Evolutionary conservation across 2,888 invertebrate species (phyloP), one percentile per base, ranked within the genome.

Genomic region (Stegophylla sp.): DNA sequence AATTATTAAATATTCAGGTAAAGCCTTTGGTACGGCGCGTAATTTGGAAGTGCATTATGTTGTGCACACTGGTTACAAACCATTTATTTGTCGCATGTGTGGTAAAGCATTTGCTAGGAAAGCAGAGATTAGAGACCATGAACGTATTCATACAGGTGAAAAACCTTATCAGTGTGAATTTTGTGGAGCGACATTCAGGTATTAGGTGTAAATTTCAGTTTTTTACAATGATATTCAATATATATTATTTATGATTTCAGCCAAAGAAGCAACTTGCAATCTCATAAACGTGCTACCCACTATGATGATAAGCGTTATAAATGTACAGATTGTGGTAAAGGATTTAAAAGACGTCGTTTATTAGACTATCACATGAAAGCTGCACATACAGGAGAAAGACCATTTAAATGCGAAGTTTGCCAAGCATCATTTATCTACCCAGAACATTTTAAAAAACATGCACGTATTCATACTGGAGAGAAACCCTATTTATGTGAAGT

Each of bases 361-460:
- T 86, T 94, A 1, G 93, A 94, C 85, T 94, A 94, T 86, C 94
- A 95, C 86, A 90, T 92, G 84, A 92, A 93, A 87, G 92, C 94
- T 7, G 90, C 90, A 0, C 94, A 95, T 86, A 93, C 93, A 0
- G 93, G 93, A 34, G 92, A 94, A 86, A 88, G 94, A 0, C 93
- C 94, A 0, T 90, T 91, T 82, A 90, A 91, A 84, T 94, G 94
- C 85, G 89, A 89, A 0, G 87, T 91, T 0, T 95, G 94, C 84
- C 88, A 88, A n/a, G 91, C 94, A 0, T 91, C 92, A 0, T 94
- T 95, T 86, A 93, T 93, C 51, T 94, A 94, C 86, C 93, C 93
- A 0, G 93, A 93, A 85, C 94, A 93, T 84, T 92, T 91, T 85
- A 93, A 93, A 87, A 93, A 93, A 83, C 94, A 95, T 84, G 87